Evolutionary conservation across 1,140 invertebrate genomes (phyloP).

Genomic region (Drosophila truncata): DNA sequence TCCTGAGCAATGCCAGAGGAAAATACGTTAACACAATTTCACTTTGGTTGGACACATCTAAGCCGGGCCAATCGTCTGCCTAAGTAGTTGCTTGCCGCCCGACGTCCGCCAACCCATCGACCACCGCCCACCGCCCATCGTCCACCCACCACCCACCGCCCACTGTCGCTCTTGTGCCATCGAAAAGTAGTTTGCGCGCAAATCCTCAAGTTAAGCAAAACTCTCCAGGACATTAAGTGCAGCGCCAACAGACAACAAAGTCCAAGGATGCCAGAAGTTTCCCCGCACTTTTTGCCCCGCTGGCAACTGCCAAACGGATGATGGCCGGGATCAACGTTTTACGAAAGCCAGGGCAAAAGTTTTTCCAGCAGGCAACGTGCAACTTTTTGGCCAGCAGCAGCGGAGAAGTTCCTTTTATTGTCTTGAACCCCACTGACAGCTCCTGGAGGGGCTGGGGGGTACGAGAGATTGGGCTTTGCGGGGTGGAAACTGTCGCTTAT

Average conservation of each 20-base stretch:
- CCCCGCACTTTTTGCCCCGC: constrained; percentile 7
- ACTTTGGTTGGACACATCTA: constrained; percentile 67
- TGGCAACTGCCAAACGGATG: constrained; percentile 67
- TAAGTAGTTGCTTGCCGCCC: constrained; percentile 76
- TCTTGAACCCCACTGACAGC: constrained; percentile 67
- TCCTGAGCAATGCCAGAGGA: constrained; percentile 33
- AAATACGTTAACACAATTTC: constrained; percentile 76
- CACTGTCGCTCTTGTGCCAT: constrained; percentile 62
- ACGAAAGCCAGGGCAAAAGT: constrained; percentile 63
- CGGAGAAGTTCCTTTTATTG: constrained; percentile 73
- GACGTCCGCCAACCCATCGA: background rate
- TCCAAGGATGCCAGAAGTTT: constrained; percentile 45
- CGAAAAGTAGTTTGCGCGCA: constrained; percentile 84
- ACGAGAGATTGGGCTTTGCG: background rate
- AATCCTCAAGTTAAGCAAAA: constrained; percentile 83
- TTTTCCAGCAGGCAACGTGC: constrained; percentile 60
- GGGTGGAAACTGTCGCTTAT: constrained; percentile 68
- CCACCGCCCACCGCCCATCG: constrained; percentile 5
- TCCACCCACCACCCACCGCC: constrained; percentile 8
- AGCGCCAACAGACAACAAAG: constrained; percentile 74
- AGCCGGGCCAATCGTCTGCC: constrained; percentile 76
- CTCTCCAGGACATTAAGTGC: constrained; percentile 77
- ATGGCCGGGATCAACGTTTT: constrained; percentile 77
- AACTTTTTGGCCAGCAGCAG: constrained; percentile 56
- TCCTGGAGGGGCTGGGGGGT: background rate